Percentiles rank a stretch among this genome's conserved stretches.
Evolutionary conservation across 2,888 invertebrate species (phyloP).

Genomic region (Papilio protenor): DNA sequence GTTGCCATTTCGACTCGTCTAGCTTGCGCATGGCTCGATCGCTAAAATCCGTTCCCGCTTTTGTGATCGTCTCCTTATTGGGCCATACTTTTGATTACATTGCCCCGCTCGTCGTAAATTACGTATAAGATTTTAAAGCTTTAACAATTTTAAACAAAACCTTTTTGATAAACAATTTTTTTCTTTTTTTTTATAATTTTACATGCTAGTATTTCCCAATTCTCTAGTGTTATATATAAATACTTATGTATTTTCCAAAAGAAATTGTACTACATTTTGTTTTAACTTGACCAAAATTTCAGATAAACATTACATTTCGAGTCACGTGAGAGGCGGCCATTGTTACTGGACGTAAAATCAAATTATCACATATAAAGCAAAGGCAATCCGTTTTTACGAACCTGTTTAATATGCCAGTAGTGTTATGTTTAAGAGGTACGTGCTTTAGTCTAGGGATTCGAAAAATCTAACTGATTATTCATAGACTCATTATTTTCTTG

Average conservation of each 20-base stretch:
- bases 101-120: too few relatives aligned
- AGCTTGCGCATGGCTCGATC: too few relatives aligned
- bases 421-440: conserved; percentile 32
- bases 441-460: neutral
- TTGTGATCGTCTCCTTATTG: too few relatives aligned
- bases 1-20: too few relatives aligned
- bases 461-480: conserved; percentile 16
- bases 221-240: neutral
- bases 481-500: neutral
- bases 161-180: too few relatives aligned
- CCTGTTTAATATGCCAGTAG: conserved; percentile 50
- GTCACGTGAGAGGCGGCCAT: conserved; percentile 50
- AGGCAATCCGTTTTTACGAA: conserved; percentile 68
- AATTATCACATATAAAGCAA: conserved; percentile 78
- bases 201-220: neutral
- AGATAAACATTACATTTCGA: conserved; percentile 19
- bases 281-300: neutral
- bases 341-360: conserved; percentile 73
- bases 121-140: too few relatives aligned
- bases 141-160: too few relatives aligned
- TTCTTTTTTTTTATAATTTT: too few relatives aligned
- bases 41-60: too few relatives aligned
- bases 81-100: too few relatives aligned
- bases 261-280: neutral
- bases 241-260: neutral